Percentiles rank a stretch among this genome's conserved stretches.
Conservation (phyloP, 1,140 invertebrate genomes). For the Philotrypesis tridentata region DNA sequence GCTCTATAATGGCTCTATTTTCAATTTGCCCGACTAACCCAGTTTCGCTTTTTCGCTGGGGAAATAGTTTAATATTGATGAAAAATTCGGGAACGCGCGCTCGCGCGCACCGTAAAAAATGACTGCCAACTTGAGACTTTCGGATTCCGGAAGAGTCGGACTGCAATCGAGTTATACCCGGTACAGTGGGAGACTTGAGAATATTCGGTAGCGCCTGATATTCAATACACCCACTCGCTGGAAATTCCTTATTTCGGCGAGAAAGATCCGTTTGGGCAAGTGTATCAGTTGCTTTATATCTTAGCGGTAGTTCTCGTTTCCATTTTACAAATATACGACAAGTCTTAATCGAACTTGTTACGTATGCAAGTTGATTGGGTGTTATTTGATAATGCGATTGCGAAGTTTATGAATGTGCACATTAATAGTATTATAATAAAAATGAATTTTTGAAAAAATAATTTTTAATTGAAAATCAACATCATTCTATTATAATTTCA, state of each 20-base stretch:
- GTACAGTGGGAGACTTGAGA: neutral
- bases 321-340: no score
- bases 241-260: neutral
- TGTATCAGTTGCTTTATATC: no score
- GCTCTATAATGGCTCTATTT: constrained; percentile 22
- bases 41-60: neutral
- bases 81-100: neutral
- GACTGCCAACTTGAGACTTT: neutral
- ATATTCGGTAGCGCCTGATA: neutral
- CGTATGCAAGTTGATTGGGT: no score
- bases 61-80: constrained; percentile 25
- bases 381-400: no score
- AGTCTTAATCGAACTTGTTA: no score
- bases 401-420: no score
- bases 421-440: no score
- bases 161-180: neutral
- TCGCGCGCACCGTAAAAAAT: neutral
- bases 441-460: no score
- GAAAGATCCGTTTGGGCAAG: neutral
- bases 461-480: no score
- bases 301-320: no score
- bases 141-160: neutral
- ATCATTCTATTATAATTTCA: no score
- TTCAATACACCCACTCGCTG: neutral
- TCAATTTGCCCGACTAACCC: constrained; percentile 26